Evolutionary conservation across 2,113 vertebrate species (phyloP), one percentile per base, ranked within the genome.

Genomic region (Solea senegalensis): DNA sequence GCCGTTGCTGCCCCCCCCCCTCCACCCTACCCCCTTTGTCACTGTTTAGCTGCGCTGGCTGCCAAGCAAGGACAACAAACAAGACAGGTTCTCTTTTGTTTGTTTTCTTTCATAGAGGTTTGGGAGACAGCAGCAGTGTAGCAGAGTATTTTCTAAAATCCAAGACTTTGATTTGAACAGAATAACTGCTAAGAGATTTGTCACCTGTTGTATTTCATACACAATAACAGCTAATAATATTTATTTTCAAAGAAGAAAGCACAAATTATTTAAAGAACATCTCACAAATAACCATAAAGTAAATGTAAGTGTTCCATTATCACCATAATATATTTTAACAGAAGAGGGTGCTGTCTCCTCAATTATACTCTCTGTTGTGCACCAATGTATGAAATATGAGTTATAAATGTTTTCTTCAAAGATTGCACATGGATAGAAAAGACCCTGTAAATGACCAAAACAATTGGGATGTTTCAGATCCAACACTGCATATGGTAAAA

Each of bases 261-360:
- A 55, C 0, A 14, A 44, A 66, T 16, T 8, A 2, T 57, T 44
- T 5, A 54, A 12, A 6, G 10, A 39, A 16, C 26, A 41, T 50
- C 1, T 62, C 44, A 16, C 9, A 43, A 44, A 40, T 48, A 43
- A 7, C 0, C 11, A 21, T 48, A 12, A 59, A n/a, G 14, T 9
- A n/a, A 53, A 53, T 6, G 8, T 4, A 16, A n/a, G 43, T 8
- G 1, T 54, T 15, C 7, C 15, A 61, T 28, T 48, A 39, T 16
- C 11, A 5, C 43, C 2, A 46, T 15, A 15, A 9, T 26, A 7
- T 0, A 15, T 1, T 39, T 15, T 11, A 65, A 84, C 92, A 91
- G 83, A 27, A 89, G 92, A 86, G 84, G 89, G 67, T 13, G 72
- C 88, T 92, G 67, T 83, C 52, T 60, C 57, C 76, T 78, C 52